Evolutionary conservation across 2,797 vertebrate genomes (phyloP), one percentile per base, ranked within the genome.

Genomic region (Pipistrellus kuhlii): DNA sequence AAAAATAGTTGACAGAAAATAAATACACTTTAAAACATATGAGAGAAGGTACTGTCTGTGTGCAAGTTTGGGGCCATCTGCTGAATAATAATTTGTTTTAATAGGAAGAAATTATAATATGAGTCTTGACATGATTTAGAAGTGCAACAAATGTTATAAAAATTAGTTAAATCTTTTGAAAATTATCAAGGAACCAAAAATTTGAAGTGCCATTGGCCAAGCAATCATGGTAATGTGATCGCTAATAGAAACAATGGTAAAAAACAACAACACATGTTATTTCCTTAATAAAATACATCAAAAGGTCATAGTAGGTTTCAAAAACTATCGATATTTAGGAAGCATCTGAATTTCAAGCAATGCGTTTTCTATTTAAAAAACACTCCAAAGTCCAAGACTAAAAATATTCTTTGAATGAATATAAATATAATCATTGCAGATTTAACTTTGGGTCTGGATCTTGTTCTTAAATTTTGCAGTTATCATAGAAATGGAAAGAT

Each of bases 1-100:
- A 81, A 88, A 81, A 88, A 80, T 76, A 80, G 41, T 76, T 32
- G 48, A 81, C 14, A 59, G 75, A 94, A 89, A 93, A 88, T 95
- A 94, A 75, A 59, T 25, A 55, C 8, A 59, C 10, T 85, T 57
- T 23, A 88, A 64, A 90, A 51, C 38, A 82, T 59, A 77, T 85
- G 75, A 25, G 9, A 80, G 27, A 92, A 84, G 18, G 72, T 76
- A 69, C 23, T 73, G 1, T 48, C 46, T 85, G n/a, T 83, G 44
- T 91, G 59, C 18, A 91, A 59, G 55, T 62, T 62, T 48, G 18
- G 62, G 55, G 64, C 30, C 72, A 71, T 93, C 78, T 95, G 64
- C 44, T 84, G 71, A 75, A 46, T 83, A 90, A 83, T 55, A 77
- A 82, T 94, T 85, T 66, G 30, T 72, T 92, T 92, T 55, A 89